Evolutionary conservation across 2,888 invertebrate species (phyloP).

Genomic region (Sinodicranocentrus sp.): DNA sequence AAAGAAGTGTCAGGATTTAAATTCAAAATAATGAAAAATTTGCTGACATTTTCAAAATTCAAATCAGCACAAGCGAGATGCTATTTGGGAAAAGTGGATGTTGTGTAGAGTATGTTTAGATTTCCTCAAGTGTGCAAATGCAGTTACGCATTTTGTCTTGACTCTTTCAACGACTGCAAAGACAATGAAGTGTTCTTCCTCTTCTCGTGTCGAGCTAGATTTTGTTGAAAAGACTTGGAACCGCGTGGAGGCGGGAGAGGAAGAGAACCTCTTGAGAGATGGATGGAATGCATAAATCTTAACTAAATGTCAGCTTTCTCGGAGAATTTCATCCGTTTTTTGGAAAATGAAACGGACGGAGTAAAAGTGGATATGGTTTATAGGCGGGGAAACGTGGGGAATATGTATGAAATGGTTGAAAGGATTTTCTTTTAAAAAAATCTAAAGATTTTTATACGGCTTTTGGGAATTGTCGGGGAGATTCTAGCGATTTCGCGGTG

Average conservation of each 20-base stretch:
- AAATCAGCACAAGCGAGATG: constrained; percentile 52
- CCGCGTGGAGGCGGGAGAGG: background rate
- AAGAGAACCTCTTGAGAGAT: constrained; percentile 50
- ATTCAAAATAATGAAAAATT: constrained; percentile 5
- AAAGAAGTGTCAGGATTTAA: too few relatives aligned
- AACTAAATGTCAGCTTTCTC: constrained; percentile 59
- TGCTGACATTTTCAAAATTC: constrained; percentile 46
- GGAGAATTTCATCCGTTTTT: constrained; percentile 42
- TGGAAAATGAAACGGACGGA: constrained; percentile 51
- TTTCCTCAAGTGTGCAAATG: background rate
- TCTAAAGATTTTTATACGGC: constrained; percentile 3
- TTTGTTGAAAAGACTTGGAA: too few relatives aligned
- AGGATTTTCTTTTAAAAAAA: constrained; percentile 11
- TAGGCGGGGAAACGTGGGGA: background rate
- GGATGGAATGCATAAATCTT: constrained; percentile 64
- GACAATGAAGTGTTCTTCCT: constrained; percentile 42
- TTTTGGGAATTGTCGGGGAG: constrained; percentile 1
- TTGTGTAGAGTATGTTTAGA: too few relatives aligned
- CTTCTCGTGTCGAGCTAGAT: too few relatives aligned
- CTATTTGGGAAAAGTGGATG: too few relatives aligned
- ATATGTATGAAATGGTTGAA: constrained; percentile 12
- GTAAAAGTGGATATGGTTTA: background rate
- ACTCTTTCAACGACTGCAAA: constrained; percentile 22
- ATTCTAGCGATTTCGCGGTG: background rate
- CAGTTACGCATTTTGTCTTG: background rate